Evolutionary conservation across 53 echinoderm and acorn worm species (phyloP), one percentile per base, ranked within the genome.

Genomic region (Glandiceps talaboti): DNA sequence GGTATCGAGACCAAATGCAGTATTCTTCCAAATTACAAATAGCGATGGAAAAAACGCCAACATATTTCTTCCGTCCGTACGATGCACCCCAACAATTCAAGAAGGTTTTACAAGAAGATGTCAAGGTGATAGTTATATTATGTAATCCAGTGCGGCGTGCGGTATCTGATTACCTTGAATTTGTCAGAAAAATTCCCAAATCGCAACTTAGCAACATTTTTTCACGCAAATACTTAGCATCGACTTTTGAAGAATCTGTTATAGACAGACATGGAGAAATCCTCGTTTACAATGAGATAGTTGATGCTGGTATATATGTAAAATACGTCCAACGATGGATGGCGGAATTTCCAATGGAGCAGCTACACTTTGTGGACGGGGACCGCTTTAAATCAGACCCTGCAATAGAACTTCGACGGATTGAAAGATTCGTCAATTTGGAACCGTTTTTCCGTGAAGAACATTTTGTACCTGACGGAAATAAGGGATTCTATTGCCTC

Each of bases 11-110:
- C 0, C 26, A 88, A 32, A 92, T 94, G 92, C 85, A 88, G 0
- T 92, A 86, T 84, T 88, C 92, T 30, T 82, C 90, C 1, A 82
- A 84, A 0, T 30, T 77, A 0, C 94, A 94, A 77, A 76, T 92
- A 0, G 33, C 92, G 27, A 88, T 94, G 75, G 94, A 94, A 76
- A 94, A 94, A 73, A 92, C 92, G 1, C 94, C 94, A 0, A 90
- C 86, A 0, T 94, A 94, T 74, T 83, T 82, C 12, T 45, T 86
- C 14, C 80, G 90, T 76, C 78, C 80, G 27, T 45, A 45, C 64
- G 32, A 76, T 12, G 86, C 83, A 25, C 86, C 92, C 0, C 31
- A 74, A 29, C 75, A 75, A 30, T 81, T 94, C 29, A 27, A 32
- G 14, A 84, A 81, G 28, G 79, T 27, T 26, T 33, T 82, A 30